Base-by-base conservation (phyloP, 1,140 invertebrate species). In the Conus betulinus region DNA sequence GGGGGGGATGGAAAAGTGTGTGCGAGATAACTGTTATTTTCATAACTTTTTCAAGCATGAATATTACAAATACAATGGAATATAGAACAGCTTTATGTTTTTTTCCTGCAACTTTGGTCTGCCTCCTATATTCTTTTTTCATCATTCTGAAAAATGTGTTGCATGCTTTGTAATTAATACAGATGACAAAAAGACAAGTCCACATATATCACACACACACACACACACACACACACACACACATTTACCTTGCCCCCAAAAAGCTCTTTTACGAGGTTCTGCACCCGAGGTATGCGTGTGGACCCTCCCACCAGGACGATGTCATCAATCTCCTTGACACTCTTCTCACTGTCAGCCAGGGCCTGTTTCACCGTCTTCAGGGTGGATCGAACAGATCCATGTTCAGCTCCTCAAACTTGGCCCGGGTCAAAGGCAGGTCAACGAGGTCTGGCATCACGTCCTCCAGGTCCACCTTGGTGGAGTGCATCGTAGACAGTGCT, bases 371-470 rank as follows among this genome's bases (percentile, higher is more conserved):
- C 99, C 5, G 99, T 99, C 95, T 99, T 99, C 96, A 99, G 96
- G 3, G 99, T 99, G 53, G 98, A 99, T 93, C 98, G 97, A 99
- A 99, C 76, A 99, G 96, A 95, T 99, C 99, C 97, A 99, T 98
- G 96, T 99, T 99, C 93, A 99, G 96, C 95, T 99, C 99, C 95
- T 99, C 99, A 94, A 99, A 99, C 96, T 99, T 99, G 93, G 99
- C 99, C 93, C 99, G 97, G 88, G 99, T 99, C 76, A 99, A 96
- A 17, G 98, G 99, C 97, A 99, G 99, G 94, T 99, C 99, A 93
- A 99, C 98, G 71, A 79, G 39, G 92, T 99, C 98, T 94, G 99
- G 98, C 92, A 98, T 99, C 97, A 99, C 98, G 51, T 98, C 99
- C 96, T 99, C 99, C 94, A 99, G 99, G 96, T 99, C 99, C 94